A percentile compares a stretch with the other conserved stretches of the same genome.
Evolutionary conservation across 2,113 vertebrate species (phyloP).

Genomic region (Thryonomys swinderianus): DNA sequence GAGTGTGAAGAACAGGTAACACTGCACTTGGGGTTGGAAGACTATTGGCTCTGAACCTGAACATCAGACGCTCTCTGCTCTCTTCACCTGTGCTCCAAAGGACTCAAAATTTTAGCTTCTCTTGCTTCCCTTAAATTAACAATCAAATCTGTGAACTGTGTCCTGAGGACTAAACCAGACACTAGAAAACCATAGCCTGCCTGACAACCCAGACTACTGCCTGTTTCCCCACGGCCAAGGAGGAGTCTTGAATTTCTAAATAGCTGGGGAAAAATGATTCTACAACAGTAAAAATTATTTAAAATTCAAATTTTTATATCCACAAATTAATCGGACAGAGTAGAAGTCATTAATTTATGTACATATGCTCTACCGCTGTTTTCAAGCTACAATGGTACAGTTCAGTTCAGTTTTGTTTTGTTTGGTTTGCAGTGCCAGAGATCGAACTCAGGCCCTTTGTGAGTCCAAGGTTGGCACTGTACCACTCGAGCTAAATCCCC

Average conservation of each 20-base stretch:
- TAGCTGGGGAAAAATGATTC: background rate
- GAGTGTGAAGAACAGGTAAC: conserved; percentile 31
- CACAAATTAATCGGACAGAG: background rate
- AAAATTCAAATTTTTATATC: conserved; percentile 15
- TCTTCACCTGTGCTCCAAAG: background rate
- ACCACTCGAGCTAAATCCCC: too few relatives aligned
- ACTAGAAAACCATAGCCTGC: background rate
- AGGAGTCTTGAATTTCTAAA: background rate
- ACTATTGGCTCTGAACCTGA: background rate
- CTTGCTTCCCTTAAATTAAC: background rate
- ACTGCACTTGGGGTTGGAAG: background rate
- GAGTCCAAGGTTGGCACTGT: too few relatives aligned
- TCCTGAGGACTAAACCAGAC: background rate
- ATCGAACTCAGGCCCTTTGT: too few relatives aligned
- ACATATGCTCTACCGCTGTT: background rate
- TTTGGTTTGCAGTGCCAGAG: too few relatives aligned
- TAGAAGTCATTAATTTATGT: background rate
- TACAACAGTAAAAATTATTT: background rate
- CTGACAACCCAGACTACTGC: background rate
- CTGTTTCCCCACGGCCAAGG: background rate
- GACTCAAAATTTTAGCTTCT: background rate
- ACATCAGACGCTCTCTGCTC: background rate
- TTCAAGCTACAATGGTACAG: background rate
- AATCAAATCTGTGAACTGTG: background rate
- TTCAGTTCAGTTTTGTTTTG: background rate